Base-by-base conservation (phyloP, 2,888 invertebrate species). In the Drosophila atroscutellata region DNA sequence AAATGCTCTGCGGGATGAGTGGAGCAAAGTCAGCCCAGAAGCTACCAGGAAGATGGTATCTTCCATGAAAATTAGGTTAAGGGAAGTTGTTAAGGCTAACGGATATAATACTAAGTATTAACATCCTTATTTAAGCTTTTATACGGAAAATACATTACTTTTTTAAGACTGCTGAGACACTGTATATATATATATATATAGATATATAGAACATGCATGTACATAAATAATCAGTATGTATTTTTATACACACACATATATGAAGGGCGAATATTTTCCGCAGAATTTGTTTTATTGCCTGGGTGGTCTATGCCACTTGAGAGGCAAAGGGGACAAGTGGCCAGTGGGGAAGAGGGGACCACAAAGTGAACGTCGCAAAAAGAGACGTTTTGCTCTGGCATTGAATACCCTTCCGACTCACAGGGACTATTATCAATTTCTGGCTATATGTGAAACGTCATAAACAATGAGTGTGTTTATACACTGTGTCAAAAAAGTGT, bases 281-380 rank as follows among this genome's bases (percentile, higher is more conserved):
- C 75, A 72, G 79, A 83, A 86, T 83, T 86, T 84, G 82, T 81
- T 86, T 86, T 86, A 83, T 84, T 84, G 72, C 67, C 69, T 42
- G 18, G 34, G 50, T 50, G 26, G n/a, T 18, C 11, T 28, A 26
- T 50, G 49, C 26, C 26, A 26, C 18, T 15, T 15, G 26, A 26
- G 11, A 11, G 6, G 9, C 18, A 50, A 11, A 28, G 18, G 11
- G 28, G 18, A 20, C 26, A 49, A 49, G 18, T 26, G 49, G 42
- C 42, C 20, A 47, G 47, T 15, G 18, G 49, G 24, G 26, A 0
- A 26, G 18, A 4, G 26, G 13, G 4, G 20, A 6, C 15, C n/a
- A 28, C 49, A 68, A 57, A 64, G 47, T 57, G 64, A 65, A 70
- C 47, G 56, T 47, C 52, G 64, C 57, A 61, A 60, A 57, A 61